Base-by-base conservation (phyloP, 2,888 invertebrate species). In the Suillia variegata region DNA sequence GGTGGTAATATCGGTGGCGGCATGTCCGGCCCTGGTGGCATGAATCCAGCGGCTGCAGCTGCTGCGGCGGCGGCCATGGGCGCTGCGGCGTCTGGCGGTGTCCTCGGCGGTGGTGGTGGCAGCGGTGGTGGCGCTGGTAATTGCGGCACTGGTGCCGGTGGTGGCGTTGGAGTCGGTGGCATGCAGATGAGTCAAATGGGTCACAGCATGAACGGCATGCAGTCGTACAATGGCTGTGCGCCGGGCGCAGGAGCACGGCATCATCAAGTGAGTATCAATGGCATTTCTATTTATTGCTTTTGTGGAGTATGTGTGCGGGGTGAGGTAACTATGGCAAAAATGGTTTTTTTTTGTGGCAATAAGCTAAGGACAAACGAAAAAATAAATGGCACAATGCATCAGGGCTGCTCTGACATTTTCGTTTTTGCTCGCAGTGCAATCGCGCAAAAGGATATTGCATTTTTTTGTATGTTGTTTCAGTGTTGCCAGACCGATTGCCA, bases 51-150 rank as follows among this genome's bases (percentile, higher is more conserved):
- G 61, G 67, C 70, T 54, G 66, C 68, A 66, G 67, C 65, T 59
- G 68, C 69, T 18, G 84, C 85, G 84, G 85, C 85, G 64, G 85
- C 80, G 57, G 82, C 82, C 62, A 63, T 62, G 61, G 62, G 62
- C 34, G 60, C 57, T 56, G 64, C 64, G 26, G 61, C 26, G 5
- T 5, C 6, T 10, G 47, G 24, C 33, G 62, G 63, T 17, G 55
- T 48, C 42, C 38, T 6, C 15, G 52, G 58, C 22, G 59, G 54
- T 50, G 60, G 59, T 22, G 64, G 62, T 55, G 61, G 52, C 60
- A 63, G 62, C 49, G 65, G 63, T 62, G 70, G 67, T 62, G 65
- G 66, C 53, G 59, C 58, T 55, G 70, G 66, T 63, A 74, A 71
- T 67, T 68, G 70, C 62, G 55, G 62, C 60, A 61, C 56, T 48